These are phyloP conservation scores for Idaea straminata DNA, from an alignment of 2,888 invertebrate genomes.

Conservation along the genomic window DNA sequence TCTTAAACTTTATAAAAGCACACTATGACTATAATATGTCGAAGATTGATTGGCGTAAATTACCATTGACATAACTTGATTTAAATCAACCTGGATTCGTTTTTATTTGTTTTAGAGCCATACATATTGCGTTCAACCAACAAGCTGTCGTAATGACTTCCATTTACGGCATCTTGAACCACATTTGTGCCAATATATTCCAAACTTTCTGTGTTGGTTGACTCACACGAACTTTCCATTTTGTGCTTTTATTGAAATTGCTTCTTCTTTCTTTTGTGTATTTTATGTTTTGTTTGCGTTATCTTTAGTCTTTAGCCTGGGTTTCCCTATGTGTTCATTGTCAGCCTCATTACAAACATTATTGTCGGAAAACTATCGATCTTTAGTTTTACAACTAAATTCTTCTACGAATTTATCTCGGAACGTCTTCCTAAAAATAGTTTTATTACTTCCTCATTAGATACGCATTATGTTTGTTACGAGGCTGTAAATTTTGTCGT, in stretches of 20 bases:
- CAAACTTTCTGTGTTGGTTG: constrained; percentile 14
- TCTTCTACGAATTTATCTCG: constrained; percentile 9
- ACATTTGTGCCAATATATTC: constrained; percentile 5
- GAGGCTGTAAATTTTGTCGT: constrained; percentile 8
- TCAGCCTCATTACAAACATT: not conserved
- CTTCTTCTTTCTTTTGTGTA: not conserved
- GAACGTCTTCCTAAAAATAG: constrained; percentile 21
- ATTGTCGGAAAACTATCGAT: not conserved
- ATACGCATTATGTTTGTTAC: constrained; percentile 11
- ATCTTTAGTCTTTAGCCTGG: not conserved
- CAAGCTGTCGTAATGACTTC: constrained; percentile 11
- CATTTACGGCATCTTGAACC: constrained; percentile 12
- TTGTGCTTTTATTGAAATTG: not conserved
- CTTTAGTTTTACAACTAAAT: constrained; percentile 1
- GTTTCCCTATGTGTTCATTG: not conserved
- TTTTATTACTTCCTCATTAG: constrained; percentile 21
- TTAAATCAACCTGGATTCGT: no score
- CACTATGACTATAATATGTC: no score
- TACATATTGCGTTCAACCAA: not conserved
- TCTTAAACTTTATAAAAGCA: no score
- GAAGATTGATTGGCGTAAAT: no score
- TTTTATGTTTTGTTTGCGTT: not conserved
- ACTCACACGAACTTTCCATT: constrained; percentile 9
- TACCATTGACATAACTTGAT: no score
- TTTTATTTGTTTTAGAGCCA: no score